Percentiles rank a stretch among this genome's conserved stretches.
Evolutionary conservation across 2,797 vertebrate species (phyloP).

Genomic region (Siniperca scherzeri): DNA sequence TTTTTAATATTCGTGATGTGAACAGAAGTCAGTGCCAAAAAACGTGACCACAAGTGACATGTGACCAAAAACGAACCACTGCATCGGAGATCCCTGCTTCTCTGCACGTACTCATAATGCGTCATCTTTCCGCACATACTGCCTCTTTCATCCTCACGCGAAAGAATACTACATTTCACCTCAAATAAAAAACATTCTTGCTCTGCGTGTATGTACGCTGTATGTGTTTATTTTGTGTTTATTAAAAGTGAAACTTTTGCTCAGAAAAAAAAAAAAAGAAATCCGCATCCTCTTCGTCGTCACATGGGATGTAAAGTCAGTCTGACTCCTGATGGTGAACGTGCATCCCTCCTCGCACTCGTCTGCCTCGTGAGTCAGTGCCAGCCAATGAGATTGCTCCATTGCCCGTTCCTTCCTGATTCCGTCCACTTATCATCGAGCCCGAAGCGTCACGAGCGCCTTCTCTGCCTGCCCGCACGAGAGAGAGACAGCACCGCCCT

Average conservation of each 20-base stretch:
- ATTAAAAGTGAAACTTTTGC: not conserved
- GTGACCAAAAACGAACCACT: slow-evolving; percentile 62
- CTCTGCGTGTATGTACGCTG: too few species aligned
- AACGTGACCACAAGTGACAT: slow-evolving; percentile 61
- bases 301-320: not conserved
- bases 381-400: slow-evolving; percentile 75
- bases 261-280: not conserved
- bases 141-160: not conserved
- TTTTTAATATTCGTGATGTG: not conserved
- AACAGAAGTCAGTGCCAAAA: slow-evolving; percentile 13
- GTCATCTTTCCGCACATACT: slow-evolving; percentile 61
- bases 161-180: slow-evolving; percentile 2
- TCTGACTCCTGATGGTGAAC: slow-evolving; percentile 62
- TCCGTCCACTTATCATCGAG: slow-evolving; percentile 68
- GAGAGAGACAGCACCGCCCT: slow-evolving; percentile 69
- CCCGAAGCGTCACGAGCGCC: slow-evolving; percentile 64
- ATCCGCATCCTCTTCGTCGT: slow-evolving; percentile 33
- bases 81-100: slow-evolving; percentile 62
- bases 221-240: fast-evolving
- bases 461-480: slow-evolving; percentile 76
- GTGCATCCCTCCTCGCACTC: slow-evolving; percentile 71
- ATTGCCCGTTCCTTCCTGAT: slow-evolving; percentile 67
- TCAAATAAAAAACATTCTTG: fast-evolving
- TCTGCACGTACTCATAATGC: slow-evolving; percentile 83
- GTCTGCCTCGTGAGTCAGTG: slow-evolving; percentile 58